These are phyloP conservation scores for Scomber colias DNA, from an alignment of 2,113 vertebrate species.

Conservation along the genomic window DNA sequence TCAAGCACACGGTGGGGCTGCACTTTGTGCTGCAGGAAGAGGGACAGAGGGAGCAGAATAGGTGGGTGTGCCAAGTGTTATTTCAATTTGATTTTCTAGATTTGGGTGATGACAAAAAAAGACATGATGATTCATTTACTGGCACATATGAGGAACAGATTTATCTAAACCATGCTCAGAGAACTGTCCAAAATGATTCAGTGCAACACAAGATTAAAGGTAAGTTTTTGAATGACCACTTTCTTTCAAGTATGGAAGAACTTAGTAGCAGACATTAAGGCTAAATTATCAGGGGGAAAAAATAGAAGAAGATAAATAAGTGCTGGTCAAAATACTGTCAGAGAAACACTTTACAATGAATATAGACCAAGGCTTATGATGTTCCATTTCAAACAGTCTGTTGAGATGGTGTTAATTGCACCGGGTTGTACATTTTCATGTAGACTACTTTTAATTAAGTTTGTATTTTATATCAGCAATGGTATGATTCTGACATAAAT, in stretches of 20 bases:
- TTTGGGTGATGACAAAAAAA: slow-evolving; percentile 31
- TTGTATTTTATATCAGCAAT: too few species aligned
- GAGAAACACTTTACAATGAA: too few species aligned
- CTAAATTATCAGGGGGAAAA: too few species aligned
- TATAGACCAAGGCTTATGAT: too few species aligned
- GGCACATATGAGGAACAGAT: not conserved
- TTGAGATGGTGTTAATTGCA: too few species aligned
- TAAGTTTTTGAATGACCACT: slow-evolving; percentile 13
- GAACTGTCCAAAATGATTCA: not conserved
- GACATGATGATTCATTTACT: slow-evolving; percentile 1
- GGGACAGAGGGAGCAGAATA: slow-evolving; percentile 11
- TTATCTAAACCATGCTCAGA: not conserved
- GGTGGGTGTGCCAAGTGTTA: slow-evolving; percentile 42
- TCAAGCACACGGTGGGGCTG: slow-evolving; percentile 62
- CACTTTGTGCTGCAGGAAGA: slow-evolving; percentile 55
- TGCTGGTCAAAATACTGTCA: too few species aligned
- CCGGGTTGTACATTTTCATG: too few species aligned
- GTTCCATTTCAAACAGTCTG: too few species aligned
- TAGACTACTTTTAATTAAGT: too few species aligned
- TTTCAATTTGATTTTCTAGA: slow-evolving; percentile 49
- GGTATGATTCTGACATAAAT: not conserved
- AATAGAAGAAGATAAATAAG: too few species aligned
- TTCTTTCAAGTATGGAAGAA: not conserved
- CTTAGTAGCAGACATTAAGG: not conserved
- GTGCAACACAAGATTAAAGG: not conserved